Conservation (phyloP, 2,888 invertebrate species). For the Isoperla grammatica region DNA sequence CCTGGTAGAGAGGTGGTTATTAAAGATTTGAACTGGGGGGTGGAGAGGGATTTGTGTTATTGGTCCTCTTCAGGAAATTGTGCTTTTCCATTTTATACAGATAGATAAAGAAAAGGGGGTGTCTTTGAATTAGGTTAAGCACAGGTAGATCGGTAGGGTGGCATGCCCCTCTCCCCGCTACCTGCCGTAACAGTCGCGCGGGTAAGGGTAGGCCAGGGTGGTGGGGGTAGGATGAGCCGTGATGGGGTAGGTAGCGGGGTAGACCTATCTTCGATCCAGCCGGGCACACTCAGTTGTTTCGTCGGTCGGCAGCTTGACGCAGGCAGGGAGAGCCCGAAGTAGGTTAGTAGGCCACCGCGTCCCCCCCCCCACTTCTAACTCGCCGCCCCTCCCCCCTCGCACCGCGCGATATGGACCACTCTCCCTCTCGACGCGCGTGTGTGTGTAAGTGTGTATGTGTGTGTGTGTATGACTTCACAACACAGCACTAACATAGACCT, state of each 20-base stretch:
- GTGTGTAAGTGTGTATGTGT: conserved; percentile 32
- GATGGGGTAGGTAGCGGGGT: neutral
- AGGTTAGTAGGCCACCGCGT: conserved; percentile 78
- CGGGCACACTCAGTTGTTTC: neutral
- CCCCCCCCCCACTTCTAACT: conserved; percentile 46
- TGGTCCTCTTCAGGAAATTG: neutral
- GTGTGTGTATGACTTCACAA: conserved; percentile 39
- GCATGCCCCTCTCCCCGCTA: neutral
- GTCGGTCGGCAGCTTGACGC: conserved; percentile 18
- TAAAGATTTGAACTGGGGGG: neutral
- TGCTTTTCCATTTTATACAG: neutral
- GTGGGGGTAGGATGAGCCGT: neutral
- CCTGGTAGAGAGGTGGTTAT: neutral
- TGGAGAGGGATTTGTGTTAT: neutral
- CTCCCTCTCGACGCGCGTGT: conserved; percentile 27
- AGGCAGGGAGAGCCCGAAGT: conserved; percentile 48
- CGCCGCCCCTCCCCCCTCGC: conserved; percentile 29
- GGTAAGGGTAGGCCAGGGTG: neutral
- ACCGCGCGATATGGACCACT: conserved; percentile 27
- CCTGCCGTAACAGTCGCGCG: neutral
- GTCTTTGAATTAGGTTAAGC: neutral
- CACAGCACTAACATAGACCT: conserved; percentile 78
- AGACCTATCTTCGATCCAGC: conserved; percentile 7
- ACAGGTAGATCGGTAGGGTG: neutral
- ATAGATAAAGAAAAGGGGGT: neutral